These are phyloP conservation scores for Glossophaga mutica DNA, from an alignment of 2,797 vertebrate genomes.

Conservation along the genomic window DNA sequence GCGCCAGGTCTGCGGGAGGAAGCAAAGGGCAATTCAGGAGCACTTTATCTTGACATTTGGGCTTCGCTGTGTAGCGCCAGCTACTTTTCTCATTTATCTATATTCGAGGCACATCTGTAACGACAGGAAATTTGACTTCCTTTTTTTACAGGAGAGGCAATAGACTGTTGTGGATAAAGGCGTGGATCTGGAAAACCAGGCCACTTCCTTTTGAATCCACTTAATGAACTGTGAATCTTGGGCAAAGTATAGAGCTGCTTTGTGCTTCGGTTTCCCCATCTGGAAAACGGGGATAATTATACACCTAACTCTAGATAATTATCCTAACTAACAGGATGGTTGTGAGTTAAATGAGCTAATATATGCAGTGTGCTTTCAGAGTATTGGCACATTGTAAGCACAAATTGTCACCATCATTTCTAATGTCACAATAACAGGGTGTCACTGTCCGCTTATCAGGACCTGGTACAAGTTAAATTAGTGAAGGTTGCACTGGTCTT, in stretches of 20 bases:
- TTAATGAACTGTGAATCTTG: neutral
- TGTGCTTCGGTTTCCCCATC: neutral
- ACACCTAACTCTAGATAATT: neutral
- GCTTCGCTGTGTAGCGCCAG: neutral
- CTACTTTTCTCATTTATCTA: neutral
- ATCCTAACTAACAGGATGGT: neutral
- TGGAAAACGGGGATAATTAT: neutral
- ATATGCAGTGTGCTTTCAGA: neutral
- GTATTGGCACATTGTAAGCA: neutral
- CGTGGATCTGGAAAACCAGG: neutral
- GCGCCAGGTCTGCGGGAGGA: slow-evolving; percentile 87
- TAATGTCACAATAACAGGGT: neutral
- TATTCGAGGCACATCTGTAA: neutral
- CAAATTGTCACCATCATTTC: neutral
- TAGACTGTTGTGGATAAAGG: neutral
- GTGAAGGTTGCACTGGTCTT: neutral
- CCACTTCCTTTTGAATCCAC: neutral
- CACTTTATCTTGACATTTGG: neutral
- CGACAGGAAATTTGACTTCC: neutral
- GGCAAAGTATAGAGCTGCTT: neutral
- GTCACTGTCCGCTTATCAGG: neutral
- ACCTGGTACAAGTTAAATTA: neutral
- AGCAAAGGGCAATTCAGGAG: neutral
- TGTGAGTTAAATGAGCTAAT: neutral
- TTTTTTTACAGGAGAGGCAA: neutral